These are phyloP conservation scores for Aspiorhynchus laticeps DNA, from an alignment of 2,113 vertebrate species.

Conservation along the genomic window DNA sequence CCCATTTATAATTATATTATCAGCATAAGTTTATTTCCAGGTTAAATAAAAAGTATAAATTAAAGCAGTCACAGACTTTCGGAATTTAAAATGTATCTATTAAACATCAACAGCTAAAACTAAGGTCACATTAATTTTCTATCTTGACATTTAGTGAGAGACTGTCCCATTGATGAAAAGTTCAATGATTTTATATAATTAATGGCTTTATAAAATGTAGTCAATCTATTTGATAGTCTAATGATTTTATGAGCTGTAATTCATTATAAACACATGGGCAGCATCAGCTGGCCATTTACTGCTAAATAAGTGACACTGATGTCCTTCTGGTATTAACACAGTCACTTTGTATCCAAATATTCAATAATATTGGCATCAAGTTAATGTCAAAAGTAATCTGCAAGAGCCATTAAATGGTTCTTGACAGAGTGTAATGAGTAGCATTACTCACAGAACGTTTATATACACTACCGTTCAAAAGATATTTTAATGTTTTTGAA, in stretches of 20 bases:
- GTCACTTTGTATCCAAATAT: background rate
- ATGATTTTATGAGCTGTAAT: background rate
- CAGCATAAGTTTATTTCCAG: background rate
- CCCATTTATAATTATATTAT: background rate
- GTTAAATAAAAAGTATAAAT: background rate
- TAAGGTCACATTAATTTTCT: background rate
- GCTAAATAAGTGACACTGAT: slow-evolving; percentile 18
- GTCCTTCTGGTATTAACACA: slow-evolving; percentile 2
- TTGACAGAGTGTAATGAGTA: background rate
- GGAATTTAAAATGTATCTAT: background rate
- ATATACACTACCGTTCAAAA: background rate
- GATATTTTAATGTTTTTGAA: background rate
- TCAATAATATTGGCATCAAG: slow-evolving; percentile 26
- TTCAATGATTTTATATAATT: slow-evolving; percentile 10
- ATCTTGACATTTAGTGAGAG: background rate
- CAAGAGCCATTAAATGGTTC: background rate
- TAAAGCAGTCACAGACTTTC: background rate
- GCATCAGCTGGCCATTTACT: slow-evolving; percentile 12
- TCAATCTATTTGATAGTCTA: background rate
- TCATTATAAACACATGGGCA: slow-evolving; percentile 19
- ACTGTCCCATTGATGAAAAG: background rate
- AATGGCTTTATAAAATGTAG: background rate
- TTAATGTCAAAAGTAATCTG: slow-evolving; percentile 11
- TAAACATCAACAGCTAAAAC: background rate
- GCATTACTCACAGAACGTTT: background rate